Percentiles rank a stretch among this genome's conserved stretches.
These are phyloP conservation scores for Hoplodrina ambigua DNA, from an alignment of 2,888 invertebrate species.

Conservation along the genomic window DNA sequence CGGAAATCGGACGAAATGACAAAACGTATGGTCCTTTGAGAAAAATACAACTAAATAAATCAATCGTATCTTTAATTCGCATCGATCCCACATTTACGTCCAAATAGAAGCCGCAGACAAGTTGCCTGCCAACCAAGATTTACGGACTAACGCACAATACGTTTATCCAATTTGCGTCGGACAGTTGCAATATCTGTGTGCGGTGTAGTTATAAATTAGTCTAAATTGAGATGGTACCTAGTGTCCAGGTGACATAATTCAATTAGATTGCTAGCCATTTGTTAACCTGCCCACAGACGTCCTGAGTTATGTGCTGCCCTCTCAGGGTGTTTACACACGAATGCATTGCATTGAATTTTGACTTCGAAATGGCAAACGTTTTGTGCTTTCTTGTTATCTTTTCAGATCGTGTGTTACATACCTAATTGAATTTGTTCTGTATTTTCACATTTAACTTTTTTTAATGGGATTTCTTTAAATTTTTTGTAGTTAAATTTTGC, in stretches of 20 bases:
- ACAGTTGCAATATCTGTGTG: conserved; percentile 62
- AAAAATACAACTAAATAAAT: too few relatives aligned
- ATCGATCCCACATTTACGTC: neutral
- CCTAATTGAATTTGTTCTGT: conserved; percentile 25
- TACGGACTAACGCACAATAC: conserved; percentile 47
- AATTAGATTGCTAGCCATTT: conserved; percentile 82
- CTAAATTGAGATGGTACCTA: conserved; percentile 78
- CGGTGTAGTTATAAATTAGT: conserved; percentile 79
- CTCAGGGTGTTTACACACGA: conserved; percentile 44
- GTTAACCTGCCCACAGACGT: conserved; percentile 70
- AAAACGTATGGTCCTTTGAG: too few relatives aligned
- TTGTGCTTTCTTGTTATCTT: conserved; percentile 28
- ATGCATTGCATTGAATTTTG: conserved; percentile 49
- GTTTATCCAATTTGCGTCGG: conserved; percentile 55
- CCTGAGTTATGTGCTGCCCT: conserved; percentile 71
- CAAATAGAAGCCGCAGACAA: conserved; percentile 19
- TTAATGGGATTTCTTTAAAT: neutral
- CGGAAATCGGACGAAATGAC: too few relatives aligned
- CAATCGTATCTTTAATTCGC: too few relatives aligned
- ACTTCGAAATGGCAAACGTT: conserved; percentile 22
- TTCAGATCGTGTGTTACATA: conserved; percentile 7
- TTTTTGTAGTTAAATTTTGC: neutral
- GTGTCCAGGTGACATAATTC: conserved; percentile 83
- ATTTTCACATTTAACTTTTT: conserved; percentile 19
- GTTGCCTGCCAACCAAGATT: conserved; percentile 41